These are phyloP conservation scores for Pardosa pseudoannulata DNA, from an alignment of 2,888 invertebrate genomes.

Conservation along the genomic window DNA sequence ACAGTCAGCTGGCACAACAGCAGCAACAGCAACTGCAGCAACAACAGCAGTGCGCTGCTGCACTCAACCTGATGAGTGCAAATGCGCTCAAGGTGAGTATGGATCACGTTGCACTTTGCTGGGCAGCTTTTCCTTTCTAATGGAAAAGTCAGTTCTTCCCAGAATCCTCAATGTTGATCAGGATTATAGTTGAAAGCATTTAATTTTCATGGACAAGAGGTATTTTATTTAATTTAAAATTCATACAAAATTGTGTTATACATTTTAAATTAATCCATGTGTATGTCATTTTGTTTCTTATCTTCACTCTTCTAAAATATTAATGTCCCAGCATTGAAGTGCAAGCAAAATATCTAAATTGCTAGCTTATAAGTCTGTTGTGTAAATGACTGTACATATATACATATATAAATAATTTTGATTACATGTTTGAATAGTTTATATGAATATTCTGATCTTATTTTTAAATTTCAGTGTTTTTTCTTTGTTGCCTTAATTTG, in stretches of 20 bases:
- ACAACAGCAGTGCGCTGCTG: conserved; percentile 53
- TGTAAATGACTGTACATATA: conserved; percentile 10
- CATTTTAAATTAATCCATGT: no score
- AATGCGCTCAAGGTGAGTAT: conserved; percentile 62
- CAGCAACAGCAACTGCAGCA: conserved; percentile 78
- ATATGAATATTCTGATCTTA: no score
- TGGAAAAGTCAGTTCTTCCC: conserved; percentile 38
- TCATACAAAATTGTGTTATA: no score
- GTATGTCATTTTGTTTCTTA: not conserved
- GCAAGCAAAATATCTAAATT: not conserved
- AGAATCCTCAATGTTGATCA: conserved; percentile 13
- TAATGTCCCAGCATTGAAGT: conserved; percentile 12
- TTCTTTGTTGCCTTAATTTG: no score
- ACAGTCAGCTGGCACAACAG: conserved; percentile 92
- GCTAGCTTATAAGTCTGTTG: not conserved
- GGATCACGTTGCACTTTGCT: not conserved
- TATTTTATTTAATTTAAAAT: not conserved
- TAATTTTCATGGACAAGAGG: conserved; percentile 4
- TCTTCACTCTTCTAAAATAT: not conserved
- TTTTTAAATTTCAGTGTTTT: no score
- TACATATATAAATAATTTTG: not conserved
- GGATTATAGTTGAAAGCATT: not conserved
- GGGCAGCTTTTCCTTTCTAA: not conserved
- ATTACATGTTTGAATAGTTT: no score
- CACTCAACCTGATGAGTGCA: conserved; percentile 58